Percentiles rank a stretch among this genome's conserved stretches.
Evolutionary conservation across 2,888 invertebrate species (phyloP).

Genomic region (Lucinisca nassula): DNA sequence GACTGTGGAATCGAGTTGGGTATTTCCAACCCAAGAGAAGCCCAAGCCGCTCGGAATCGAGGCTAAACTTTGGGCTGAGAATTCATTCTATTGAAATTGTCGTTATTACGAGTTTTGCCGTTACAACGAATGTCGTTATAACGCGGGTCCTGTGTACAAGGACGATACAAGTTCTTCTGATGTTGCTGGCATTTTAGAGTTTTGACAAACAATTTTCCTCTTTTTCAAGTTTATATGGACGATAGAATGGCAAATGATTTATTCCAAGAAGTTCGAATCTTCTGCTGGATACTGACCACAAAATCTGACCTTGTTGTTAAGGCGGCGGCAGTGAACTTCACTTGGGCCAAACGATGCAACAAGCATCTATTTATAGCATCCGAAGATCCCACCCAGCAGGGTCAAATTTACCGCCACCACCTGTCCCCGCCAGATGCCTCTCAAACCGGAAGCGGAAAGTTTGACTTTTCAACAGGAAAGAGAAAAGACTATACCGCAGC

Average conservation of each 20-base stretch:
- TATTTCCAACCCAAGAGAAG: no score
- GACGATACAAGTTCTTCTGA: no score
- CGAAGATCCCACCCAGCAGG: constrained; percentile 23
- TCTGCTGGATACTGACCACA: constrained; percentile 65
- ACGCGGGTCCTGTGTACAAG: no score
- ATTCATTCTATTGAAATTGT: no score
- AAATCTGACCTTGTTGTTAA: constrained; percentile 55
- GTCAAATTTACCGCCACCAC: constrained; percentile 21
- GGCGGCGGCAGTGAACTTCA: constrained; percentile 65
- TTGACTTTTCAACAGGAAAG: constrained; percentile 49
- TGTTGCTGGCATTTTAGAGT: no score
- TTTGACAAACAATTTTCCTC: background rate
- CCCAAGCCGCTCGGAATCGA: no score
- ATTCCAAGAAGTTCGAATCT: constrained; percentile 57
- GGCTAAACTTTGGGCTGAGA: no score
- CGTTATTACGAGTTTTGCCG: no score
- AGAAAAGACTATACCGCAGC: constrained; percentile 47
- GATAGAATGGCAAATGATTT: constrained; percentile 38
- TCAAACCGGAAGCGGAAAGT: constrained; percentile 13
- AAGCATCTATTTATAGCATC: constrained; percentile 68
- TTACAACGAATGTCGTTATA: no score
- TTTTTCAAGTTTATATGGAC: constrained; percentile 59
- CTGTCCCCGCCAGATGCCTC: background rate
- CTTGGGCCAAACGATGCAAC: constrained; percentile 68
- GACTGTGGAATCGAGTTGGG: no score